These are phyloP conservation scores for Tolmerus cingulatus DNA, from an alignment of 2,888 invertebrate genomes.

Conservation along the genomic window DNA sequence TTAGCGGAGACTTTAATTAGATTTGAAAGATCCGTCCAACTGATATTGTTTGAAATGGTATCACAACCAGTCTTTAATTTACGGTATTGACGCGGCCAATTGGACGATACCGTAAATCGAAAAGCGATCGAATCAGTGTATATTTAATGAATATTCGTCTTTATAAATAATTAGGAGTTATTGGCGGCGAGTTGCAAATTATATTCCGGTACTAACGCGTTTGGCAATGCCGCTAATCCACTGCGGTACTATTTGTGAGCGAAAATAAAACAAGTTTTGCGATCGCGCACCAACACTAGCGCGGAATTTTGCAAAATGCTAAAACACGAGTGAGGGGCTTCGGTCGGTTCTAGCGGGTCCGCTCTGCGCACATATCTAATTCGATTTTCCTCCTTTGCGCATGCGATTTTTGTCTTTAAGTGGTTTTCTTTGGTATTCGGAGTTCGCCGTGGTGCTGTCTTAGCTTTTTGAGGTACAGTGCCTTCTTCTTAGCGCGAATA, in stretches of 20 bases:
- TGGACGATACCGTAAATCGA: background rate
- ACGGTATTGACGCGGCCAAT: background rate
- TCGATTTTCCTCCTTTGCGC: slow-evolving; percentile 37
- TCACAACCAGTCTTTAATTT: background rate
- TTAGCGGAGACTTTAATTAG: background rate
- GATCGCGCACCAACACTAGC: background rate
- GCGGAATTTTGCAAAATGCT: slow-evolving; percentile 17
- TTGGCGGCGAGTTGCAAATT: background rate
- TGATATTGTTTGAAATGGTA: background rate
- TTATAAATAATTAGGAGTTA: background rate
- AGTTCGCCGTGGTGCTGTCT: background rate
- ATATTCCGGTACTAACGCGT: slow-evolving; percentile 32
- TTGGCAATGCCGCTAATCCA: slow-evolving; percentile 41
- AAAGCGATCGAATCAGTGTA: background rate
- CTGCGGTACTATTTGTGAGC: slow-evolving; percentile 36
- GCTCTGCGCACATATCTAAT: background rate
- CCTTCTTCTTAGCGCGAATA: slow-evolving; percentile 1
- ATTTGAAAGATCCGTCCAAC: background rate
- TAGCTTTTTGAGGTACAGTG: slow-evolving; percentile 15
- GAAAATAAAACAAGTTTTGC: slow-evolving; percentile 27
- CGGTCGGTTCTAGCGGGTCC: background rate
- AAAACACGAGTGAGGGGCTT: background rate
- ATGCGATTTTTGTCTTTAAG: slow-evolving; percentile 26
- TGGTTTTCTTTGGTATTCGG: slow-evolving; percentile 16
- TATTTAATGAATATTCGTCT: background rate